Evolutionary conservation across 2,113 vertebrate genomes (phyloP).

Genomic region (Sphaerodactylus townsendi): DNA sequence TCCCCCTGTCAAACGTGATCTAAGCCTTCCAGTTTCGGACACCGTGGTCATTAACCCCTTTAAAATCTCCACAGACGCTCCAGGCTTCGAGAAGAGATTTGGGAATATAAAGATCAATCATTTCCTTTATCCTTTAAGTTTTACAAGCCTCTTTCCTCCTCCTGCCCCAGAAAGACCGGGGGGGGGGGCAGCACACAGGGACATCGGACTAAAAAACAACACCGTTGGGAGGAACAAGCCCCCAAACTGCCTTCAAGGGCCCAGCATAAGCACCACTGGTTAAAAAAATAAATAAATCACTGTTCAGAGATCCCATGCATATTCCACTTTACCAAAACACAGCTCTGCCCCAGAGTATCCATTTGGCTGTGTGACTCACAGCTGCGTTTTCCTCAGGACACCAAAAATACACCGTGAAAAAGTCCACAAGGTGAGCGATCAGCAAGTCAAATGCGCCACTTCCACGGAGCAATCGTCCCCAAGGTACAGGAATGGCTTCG

Average conservation of each 20-base stretch:
- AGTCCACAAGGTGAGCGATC: slow-evolving; percentile 1
- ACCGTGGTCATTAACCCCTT: slow-evolving; percentile 62
- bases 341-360: rapidly evolving
- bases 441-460: not conserved
- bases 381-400: slow-evolving; percentile 11
- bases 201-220: not conserved
- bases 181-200: no score
- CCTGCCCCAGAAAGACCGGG: not conserved
- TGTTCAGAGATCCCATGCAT: slow-evolving; percentile 43
- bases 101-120: slow-evolving; percentile 64
- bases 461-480: slow-evolving; percentile 34
- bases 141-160: not conserved
- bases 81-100: slow-evolving; percentile 56
- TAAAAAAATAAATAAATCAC: slow-evolving; percentile 19
- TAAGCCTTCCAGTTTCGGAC: slow-evolving; percentile 56
- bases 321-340: slow-evolving; percentile 27
- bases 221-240: no score
- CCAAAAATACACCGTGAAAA: not conserved
- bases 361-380: slow-evolving; percentile 3
- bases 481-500: slow-evolving; percentile 19
- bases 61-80: slow-evolving; percentile 56
- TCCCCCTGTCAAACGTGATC: slow-evolving; percentile 57
- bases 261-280: not conserved
- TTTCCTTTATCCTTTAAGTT: slow-evolving; percentile 32
- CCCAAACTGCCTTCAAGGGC: not conserved